A percentile compares a stretch with the other conserved stretches of the same genome.
These are phyloP conservation scores for Xanthia icteritia DNA, from an alignment of 2,888 invertebrate species.

Conservation along the genomic window DNA sequence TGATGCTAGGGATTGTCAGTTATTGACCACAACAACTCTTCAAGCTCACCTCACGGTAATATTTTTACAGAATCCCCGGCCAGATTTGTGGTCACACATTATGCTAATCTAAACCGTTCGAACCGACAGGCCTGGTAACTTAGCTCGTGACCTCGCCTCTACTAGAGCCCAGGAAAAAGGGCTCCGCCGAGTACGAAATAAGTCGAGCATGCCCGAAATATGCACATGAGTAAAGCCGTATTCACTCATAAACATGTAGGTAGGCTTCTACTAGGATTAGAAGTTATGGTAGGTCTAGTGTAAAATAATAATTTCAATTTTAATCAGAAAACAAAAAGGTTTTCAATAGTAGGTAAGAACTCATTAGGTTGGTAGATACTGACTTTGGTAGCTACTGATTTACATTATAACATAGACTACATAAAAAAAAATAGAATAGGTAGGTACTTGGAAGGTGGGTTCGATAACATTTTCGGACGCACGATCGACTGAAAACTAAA, in stretches of 20 bases:
- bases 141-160: slow-evolving; percentile 26
- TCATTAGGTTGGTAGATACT: no score
- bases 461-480: neutral
- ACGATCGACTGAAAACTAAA: neutral
- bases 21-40: no score
- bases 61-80: neutral
- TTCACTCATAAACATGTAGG: slow-evolving; percentile 2
- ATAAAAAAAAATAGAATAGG: neutral
- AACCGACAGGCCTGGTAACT: neutral
- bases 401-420: neutral
- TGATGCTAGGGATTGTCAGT: no score
- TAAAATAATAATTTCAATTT: neutral
- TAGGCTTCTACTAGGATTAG: neutral
- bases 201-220: slow-evolving; percentile 45
- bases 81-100: neutral
- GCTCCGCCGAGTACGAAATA: slow-evolving; percentile 26
- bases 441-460: no score
- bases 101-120: neutral
- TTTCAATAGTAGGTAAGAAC: neutral
- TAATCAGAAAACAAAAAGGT: neutral
- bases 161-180: slow-evolving; percentile 29
- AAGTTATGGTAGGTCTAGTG: neutral
- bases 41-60: neutral
- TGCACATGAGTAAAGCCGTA: slow-evolving; percentile 33
- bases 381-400: neutral